Percentiles rank a stretch among this genome's conserved stretches.
phyloP scores from a whole-genome alignment of 2,113 vertebrate species.

The Nibea albiflora region DNA sequence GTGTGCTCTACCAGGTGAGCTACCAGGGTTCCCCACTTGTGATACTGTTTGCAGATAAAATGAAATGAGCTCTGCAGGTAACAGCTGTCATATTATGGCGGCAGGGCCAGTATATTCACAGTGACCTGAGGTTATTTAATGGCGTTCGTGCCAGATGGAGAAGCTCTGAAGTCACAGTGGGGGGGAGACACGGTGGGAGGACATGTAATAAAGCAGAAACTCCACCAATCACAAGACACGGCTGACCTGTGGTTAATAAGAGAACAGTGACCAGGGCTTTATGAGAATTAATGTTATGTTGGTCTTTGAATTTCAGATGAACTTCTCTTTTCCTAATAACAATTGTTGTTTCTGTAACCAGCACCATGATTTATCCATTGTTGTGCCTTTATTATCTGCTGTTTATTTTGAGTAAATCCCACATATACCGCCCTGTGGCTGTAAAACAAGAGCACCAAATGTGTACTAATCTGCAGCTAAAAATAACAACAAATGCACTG shows the following conservation, averaged over 20 bases:
- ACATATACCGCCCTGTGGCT: background rate
- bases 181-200: conserved; percentile 6
- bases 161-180: conserved; percentile 24
- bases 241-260: background rate
- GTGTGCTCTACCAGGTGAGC: no score
- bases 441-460: background rate
- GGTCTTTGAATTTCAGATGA: background rate
- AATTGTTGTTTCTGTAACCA: no score
- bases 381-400: background rate
- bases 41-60: background rate
- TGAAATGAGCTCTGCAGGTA: background rate
- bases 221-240: conserved; percentile 14
- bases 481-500: background rate
- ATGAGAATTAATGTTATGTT: background rate
- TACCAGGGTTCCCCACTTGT: no score
- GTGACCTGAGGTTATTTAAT: conserved; percentile 18
- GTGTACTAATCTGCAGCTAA: background rate
- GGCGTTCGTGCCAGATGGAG: conserved; percentile 36
- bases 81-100: conserved; percentile 34
- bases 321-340: no score
- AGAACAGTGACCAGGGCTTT: background rate
- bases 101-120: background rate
- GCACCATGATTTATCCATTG: no score
- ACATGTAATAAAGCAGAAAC: conserved; percentile 33
- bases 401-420: background rate